These are phyloP conservation scores for Laodelphax striatellus DNA, from an alignment of 1,140 invertebrate species.

Conservation along the genomic window DNA sequence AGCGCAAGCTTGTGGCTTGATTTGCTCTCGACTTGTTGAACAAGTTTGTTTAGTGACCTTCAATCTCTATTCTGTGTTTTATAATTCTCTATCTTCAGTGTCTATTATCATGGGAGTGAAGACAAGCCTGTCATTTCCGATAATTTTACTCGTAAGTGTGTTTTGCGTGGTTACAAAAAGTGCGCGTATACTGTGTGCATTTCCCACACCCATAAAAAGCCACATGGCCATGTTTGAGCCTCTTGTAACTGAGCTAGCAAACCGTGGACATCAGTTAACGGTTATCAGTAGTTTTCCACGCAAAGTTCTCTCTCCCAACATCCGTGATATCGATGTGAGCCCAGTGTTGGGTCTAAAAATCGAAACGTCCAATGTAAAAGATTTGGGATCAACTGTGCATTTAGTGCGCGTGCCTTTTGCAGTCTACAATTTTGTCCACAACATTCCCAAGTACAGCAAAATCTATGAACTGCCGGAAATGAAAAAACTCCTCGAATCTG, in stretches of 20 bases:
- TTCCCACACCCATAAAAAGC: conserved; percentile 25
- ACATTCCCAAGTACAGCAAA: neutral
- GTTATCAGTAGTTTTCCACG: conserved; percentile 26
- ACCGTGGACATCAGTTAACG: conserved; percentile 28
- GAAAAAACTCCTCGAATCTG: conserved; percentile 5
- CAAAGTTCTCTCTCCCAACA: conserved; percentile 18
- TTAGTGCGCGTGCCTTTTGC: neutral
- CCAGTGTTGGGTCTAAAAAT: no score
- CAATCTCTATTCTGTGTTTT: no score
- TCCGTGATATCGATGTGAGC: conserved; percentile 15
- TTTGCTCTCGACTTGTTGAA: no score
- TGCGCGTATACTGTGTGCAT: conserved; percentile 25
- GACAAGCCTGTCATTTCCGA: no score
- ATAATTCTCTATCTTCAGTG: no score
- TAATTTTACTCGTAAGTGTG: no score
- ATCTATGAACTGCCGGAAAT: conserved; percentile 4
- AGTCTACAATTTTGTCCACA: neutral
- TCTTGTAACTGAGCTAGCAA: conserved; percentile 24
- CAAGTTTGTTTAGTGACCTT: no score
- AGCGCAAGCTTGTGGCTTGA: no score
- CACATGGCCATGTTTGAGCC: conserved; percentile 29
- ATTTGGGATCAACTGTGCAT: conserved; percentile 33
- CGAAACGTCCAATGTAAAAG: conserved; percentile 9
- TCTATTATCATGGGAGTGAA: no score
- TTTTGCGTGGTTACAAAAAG: no score